Conservation (phyloP, 2,113 vertebrate species). For the Otis tarda region DNA sequence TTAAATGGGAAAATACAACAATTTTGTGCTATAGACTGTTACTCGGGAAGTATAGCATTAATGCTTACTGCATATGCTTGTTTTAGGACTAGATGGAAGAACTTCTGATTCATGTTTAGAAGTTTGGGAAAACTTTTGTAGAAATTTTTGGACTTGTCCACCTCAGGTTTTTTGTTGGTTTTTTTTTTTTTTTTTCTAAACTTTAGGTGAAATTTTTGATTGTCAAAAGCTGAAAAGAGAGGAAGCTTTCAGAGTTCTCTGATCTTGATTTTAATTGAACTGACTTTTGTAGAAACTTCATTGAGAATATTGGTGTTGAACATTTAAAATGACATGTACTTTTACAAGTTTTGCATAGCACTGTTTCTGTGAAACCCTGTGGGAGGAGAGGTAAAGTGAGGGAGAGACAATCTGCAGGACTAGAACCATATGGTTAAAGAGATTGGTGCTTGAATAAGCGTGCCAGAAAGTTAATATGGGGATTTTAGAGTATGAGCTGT, state of each 20-base stretch:
- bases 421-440: conserved; percentile 37
- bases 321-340: neutral
- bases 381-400: conserved; percentile 27
- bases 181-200: too few relatives aligned
- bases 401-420: conserved; percentile 53
- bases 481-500: conserved; percentile 1
- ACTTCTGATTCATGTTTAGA: neutral
- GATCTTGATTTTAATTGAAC: neutral
- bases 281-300: neutral
- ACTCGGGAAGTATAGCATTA: neutral
- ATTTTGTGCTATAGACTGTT: neutral
- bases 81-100: neutral
- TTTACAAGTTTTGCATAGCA: neutral
- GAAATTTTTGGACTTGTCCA: neutral
- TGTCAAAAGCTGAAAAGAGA: neutral
- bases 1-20: neutral
- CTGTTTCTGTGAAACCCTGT: conserved; percentile 16
- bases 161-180: too few relatives aligned
- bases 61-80: neutral
- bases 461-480: neutral
- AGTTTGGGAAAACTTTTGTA: neutral
- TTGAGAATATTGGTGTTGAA: conserved; percentile 1
- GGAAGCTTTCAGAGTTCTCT: neutral
- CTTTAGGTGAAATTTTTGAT: neutral
- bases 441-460: neutral